phyloP scores from a whole-genome alignment of 1,140 invertebrate species.

The Zaprionus ghesquierei region DNA sequence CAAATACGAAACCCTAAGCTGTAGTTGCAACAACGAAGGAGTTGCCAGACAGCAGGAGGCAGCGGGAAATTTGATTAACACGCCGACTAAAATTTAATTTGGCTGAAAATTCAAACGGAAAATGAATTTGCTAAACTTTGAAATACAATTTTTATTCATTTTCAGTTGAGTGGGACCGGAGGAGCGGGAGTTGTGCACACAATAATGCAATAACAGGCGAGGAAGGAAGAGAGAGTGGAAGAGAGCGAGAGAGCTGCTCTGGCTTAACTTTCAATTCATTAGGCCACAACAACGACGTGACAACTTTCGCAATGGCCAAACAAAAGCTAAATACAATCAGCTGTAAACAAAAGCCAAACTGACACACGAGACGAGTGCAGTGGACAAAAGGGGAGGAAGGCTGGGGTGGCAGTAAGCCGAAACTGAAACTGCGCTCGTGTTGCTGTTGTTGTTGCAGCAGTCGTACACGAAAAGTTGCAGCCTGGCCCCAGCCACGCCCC shows the following conservation, averaged over 20 bases:
- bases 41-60: background rate
- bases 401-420: background rate
- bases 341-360: slow-evolving; percentile 66
- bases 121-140: slow-evolving; percentile 32
- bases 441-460: slow-evolving; percentile 7
- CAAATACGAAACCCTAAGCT: background rate
- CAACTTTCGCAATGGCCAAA: slow-evolving; percentile 60
- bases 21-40: background rate
- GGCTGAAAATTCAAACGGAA: slow-evolving; percentile 14
- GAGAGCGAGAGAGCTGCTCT: background rate
- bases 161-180: slow-evolving; percentile 26
- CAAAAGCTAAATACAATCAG: slow-evolving; percentile 73
- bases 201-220: slow-evolving; percentile 29
- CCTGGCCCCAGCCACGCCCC: slow-evolving; percentile 11
- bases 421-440: slow-evolving; percentile 17
- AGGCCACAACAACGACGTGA: slow-evolving; percentile 56
- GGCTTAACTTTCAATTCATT: slow-evolving; percentile 72
- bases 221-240: background rate
- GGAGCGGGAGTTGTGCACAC: background rate
- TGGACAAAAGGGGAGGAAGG: background rate
- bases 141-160: slow-evolving; percentile 32
- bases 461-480: slow-evolving; percentile 21
- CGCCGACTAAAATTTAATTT: slow-evolving; percentile 28
- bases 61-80: slow-evolving; percentile 34
- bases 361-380: slow-evolving; percentile 32